A percentile compares a stretch with the other conserved stretches of the same genome.
Conservation (phyloP, 2,113 vertebrate species). For the Trochalopteron elliotii region DNA sequence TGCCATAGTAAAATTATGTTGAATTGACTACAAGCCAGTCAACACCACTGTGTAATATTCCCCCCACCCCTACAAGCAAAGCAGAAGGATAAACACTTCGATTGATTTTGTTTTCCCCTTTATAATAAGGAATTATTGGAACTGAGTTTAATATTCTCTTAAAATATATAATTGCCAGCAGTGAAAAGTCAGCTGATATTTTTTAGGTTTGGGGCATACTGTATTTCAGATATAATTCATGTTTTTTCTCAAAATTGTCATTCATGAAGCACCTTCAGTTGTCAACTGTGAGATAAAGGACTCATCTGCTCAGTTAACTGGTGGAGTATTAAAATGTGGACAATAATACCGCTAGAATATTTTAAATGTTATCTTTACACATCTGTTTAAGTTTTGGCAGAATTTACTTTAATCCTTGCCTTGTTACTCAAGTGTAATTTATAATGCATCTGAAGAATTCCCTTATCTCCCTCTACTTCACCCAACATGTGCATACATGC, state of each 20-base stretch:
- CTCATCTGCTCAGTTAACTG: not conserved
- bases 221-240: not conserved
- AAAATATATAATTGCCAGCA: not conserved
- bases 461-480: not conserved
- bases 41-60: not conserved
- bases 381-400: constrained; percentile 3
- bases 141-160: not conserved
- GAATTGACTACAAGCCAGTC: constrained; percentile 53
- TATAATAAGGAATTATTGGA: not conserved
- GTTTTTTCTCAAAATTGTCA: not conserved
- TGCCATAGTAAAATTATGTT: constrained; percentile 67
- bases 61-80: not conserved
- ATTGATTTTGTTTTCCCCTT: not conserved
- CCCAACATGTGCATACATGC: rapidly evolving
- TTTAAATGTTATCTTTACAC: not conserved
- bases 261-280: not conserved
- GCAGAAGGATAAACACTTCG: not conserved
- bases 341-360: not conserved
- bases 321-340: constrained; percentile 4
- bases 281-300: not conserved
- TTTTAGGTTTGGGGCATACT: not conserved
- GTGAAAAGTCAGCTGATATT: not conserved
- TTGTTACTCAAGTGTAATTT: not conserved
- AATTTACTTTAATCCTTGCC: not conserved
- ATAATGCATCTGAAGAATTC: not conserved